Percentiles rank a stretch among this genome's conserved stretches.
Evolutionary conservation across 2,113 vertebrate species (phyloP).

Genomic region (Nannobrachium achirus): DNA sequence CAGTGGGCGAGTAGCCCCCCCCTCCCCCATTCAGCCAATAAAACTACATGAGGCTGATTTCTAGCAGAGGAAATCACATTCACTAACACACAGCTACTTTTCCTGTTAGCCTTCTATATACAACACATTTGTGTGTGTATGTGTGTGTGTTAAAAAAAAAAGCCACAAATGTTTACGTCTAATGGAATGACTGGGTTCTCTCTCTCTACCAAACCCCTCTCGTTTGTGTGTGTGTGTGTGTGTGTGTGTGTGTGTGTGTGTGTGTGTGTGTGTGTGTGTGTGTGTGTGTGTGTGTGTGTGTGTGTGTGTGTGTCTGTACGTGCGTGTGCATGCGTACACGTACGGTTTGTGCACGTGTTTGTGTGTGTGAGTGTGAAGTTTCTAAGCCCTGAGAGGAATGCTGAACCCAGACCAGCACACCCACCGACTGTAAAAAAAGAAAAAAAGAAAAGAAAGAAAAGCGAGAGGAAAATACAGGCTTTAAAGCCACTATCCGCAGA

Average conservation of each 20-base stretch:
- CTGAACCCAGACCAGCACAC: slow-evolving; percentile 29
- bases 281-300: too few species aligned
- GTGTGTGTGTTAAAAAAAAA: too few species aligned
- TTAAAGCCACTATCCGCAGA: not conserved
- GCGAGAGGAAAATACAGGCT: not conserved
- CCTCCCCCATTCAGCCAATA: slow-evolving; percentile 10
- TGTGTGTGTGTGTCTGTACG: not conserved
- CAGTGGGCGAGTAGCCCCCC: too few species aligned
- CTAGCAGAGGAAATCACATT: slow-evolving; percentile 40
- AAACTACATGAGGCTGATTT: slow-evolving; percentile 12
- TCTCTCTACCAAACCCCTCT: not conserved
- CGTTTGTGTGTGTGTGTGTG: slow-evolving; percentile 9
- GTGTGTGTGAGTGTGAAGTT: not conserved
- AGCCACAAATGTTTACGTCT: slow-evolving; percentile 52
- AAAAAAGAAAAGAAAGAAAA: not conserved
- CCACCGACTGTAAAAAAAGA: not conserved
- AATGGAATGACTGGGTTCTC: slow-evolving; percentile 8
- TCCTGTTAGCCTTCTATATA: slow-evolving; percentile 48
- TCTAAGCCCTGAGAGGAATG: not conserved
- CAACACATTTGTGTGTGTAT: slow-evolving; percentile 33
- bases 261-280: too few species aligned
- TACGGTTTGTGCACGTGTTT: too few species aligned
- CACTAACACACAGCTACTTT: slow-evolving; percentile 39
- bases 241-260: slow-evolving; percentile 7
- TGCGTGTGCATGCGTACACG: not conserved